Evolutionary conservation across 2,888 invertebrate genomes (phyloP).

Genomic region (Sesia bembeciformis): DNA sequence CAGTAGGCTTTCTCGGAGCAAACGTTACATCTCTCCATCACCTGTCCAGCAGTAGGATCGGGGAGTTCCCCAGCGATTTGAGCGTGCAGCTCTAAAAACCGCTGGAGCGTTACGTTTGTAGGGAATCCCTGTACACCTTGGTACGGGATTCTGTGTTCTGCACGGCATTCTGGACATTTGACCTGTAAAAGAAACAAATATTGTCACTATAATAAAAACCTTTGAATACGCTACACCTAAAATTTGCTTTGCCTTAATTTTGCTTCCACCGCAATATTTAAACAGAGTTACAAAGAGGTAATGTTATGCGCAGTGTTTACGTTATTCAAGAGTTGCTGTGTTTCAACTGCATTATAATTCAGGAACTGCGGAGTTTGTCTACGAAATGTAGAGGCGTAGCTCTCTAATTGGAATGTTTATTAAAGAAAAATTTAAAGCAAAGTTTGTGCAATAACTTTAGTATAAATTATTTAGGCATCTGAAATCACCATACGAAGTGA

Average conservation of each 20-base stretch:
- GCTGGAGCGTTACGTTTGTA: slow-evolving; percentile 95
- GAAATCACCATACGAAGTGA: too few relatives aligned
- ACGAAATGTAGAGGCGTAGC: neutral
- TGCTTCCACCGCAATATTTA: neutral
- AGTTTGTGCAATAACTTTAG: too few relatives aligned
- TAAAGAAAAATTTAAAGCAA: neutral
- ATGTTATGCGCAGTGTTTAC: neutral
- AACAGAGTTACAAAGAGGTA: neutral
- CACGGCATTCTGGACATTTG: slow-evolving; percentile 98
- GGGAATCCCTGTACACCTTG: slow-evolving; percentile 96
- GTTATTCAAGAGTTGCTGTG: neutral
- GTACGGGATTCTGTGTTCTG: slow-evolving; percentile 96
- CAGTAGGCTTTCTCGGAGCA: slow-evolving; percentile 95
- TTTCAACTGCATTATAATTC: neutral
- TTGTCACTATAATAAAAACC: neutral
- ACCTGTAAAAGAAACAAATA: slow-evolving; percentile 71
- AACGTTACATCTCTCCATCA: slow-evolving; percentile 94
- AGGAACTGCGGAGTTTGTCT: neutral
- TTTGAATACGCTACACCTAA: neutral
- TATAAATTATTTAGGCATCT: too few relatives aligned
- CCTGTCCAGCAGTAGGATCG: slow-evolving; percentile 91
- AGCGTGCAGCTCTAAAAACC: slow-evolving; percentile 95
- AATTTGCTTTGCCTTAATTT: neutral
- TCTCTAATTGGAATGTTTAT: neutral
- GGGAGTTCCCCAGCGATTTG: slow-evolving; percentile 94